These are phyloP conservation scores for Parauchenoglanis ngamensis DNA, from an alignment of 2,797 vertebrate genomes.

Conservation along the genomic window DNA sequence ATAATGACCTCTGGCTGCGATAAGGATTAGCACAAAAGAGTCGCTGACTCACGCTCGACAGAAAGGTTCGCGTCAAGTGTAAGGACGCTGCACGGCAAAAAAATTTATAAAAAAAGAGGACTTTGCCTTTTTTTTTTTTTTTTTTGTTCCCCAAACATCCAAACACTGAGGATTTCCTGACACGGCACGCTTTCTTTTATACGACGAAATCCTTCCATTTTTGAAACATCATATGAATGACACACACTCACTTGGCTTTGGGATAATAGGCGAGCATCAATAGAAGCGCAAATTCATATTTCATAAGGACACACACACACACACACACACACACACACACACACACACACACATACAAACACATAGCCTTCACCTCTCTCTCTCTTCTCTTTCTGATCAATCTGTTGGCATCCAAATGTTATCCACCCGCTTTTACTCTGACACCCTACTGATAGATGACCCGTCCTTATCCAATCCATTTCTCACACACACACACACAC, in stretches of 20 bases:
- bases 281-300: conserved; percentile 37
- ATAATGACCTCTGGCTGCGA: not conserved
- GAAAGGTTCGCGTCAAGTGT: not conserved
- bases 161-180: conserved; percentile 8
- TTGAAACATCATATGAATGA: not conserved
- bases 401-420: conserved; percentile 41
- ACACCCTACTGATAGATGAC: conserved; percentile 33
- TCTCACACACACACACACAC: conserved; percentile 5
- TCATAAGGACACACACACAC: conserved; percentile 14
- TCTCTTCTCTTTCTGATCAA: not conserved
- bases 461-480: conserved; percentile 31
- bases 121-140: not conserved
- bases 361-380: not conserved
- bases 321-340: not conserved
- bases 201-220: conserved; percentile 26
- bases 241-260: not conserved
- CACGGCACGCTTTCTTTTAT: conserved; percentile 17
- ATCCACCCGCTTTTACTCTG: conserved; percentile 33
- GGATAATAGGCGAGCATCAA: conserved; percentile 25
- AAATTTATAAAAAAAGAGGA: too few relatives aligned
- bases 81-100: not conserved
- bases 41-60: not conserved
- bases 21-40: not conserved
- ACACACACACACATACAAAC: not conserved
- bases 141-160: not conserved